Evolutionary conservation across 2,113 vertebrate genomes (phyloP).

Genomic region (Myxocyprinus asiaticus): DNA sequence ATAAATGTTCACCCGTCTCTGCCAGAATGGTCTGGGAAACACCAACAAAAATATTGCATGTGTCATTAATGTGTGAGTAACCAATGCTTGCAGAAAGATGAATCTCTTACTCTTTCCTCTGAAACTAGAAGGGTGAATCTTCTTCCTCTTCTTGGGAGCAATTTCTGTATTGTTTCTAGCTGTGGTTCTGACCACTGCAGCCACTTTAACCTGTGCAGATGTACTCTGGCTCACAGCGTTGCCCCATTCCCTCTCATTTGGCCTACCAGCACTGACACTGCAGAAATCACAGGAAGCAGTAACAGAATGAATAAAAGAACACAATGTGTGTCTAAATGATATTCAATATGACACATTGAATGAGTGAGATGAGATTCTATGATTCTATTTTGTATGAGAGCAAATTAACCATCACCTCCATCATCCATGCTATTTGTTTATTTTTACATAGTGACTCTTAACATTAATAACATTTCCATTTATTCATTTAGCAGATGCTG

Average conservation of each 20-base stretch:
- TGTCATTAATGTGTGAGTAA: background rate
- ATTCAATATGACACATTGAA: background rate
- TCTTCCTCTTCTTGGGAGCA: slow-evolving; percentile 51
- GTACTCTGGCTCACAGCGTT: slow-evolving; percentile 24
- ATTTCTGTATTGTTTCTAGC: slow-evolving; percentile 20
- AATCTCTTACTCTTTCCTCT: slow-evolving; percentile 54
- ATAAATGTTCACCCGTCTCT: background rate
- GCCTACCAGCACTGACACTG: slow-evolving; percentile 8
- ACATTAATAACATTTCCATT: too few species aligned
- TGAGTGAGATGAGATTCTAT: background rate
- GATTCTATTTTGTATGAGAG: background rate
- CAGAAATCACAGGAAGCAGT: background rate
- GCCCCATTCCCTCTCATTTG: slow-evolving; percentile 11
- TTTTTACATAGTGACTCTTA: too few species aligned
- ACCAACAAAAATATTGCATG: background rate
- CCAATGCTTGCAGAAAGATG: background rate
- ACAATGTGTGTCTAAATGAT: background rate
- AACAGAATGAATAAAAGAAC: background rate
- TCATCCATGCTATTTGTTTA: too few species aligned
- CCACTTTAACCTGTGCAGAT: slow-evolving; percentile 47
- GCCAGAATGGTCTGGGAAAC: background rate
- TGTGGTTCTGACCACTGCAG: slow-evolving; percentile 51
- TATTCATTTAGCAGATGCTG: too few species aligned
- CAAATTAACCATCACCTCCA: too few species aligned
- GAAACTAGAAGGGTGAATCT: slow-evolving; percentile 55